A percentile compares a stretch with the other conserved stretches of the same genome.
Evolutionary conservation across 2,888 invertebrate species (phyloP).

Genomic region (Eudemis profundana): DNA sequence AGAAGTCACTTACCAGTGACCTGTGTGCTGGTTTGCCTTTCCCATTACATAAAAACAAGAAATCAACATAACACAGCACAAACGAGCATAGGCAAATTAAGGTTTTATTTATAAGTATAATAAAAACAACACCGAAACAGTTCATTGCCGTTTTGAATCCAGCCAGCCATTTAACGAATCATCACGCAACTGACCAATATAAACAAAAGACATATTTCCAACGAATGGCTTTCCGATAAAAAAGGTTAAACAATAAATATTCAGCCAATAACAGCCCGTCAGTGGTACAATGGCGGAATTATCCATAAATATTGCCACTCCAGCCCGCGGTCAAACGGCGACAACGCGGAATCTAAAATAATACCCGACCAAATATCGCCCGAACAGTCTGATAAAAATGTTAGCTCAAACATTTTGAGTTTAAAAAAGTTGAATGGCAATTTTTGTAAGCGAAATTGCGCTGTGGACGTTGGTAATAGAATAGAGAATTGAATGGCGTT

Average conservation of each 20-base stretch:
- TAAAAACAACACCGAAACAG: background rate
- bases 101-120: background rate
- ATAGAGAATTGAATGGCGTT: conserved; percentile 68
- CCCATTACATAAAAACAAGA: too few species aligned
- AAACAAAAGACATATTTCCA: conserved; percentile 36
- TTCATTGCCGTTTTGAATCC: background rate
- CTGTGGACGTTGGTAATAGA: conserved; percentile 59
- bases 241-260: conserved; percentile 44
- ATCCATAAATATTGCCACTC: conserved; percentile 46
- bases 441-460: conserved; percentile 55
- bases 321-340: conserved; percentile 36
- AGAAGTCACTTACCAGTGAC: too few species aligned
- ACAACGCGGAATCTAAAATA: conserved; percentile 36
- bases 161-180: conserved; percentile 16
- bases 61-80: too few species aligned
- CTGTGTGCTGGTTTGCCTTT: too few species aligned
- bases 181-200: conserved; percentile 26
- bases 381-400: conserved; percentile 52
- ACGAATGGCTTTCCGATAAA: conserved; percentile 42
- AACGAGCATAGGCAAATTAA: too few species aligned
- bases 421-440: conserved; percentile 56
- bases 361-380: conserved; percentile 33
- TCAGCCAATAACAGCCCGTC: conserved; percentile 39
- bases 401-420: conserved; percentile 58
- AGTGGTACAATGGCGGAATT: conserved; percentile 43